Evolutionary conservation across 2,888 invertebrate species (phyloP), one percentile per base, ranked within the genome.

Genomic region (Megaustenia siamemsis): DNA sequence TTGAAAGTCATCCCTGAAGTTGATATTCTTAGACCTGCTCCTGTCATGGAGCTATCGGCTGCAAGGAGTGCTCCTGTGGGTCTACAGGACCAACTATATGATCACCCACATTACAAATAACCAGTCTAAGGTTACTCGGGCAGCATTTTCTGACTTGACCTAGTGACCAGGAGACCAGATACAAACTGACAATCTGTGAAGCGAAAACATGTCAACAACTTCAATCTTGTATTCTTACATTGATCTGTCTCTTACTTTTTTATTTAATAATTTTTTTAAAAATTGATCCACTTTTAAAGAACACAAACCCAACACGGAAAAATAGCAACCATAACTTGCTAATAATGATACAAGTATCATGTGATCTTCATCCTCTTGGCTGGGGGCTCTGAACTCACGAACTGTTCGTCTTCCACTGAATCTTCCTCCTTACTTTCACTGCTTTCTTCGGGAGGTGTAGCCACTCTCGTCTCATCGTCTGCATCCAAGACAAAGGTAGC

Each of bases 401-500:
- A 8, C 45, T 73, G 43, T 8, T 15, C 45, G 4, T 38, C 24
- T 5, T 40, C 56, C 15, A 32, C 15, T 12, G 63, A 38, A 28
- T 38, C 60, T 24, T 32, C 78, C 43, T 53, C 73, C 43, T 28
- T 35, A 56, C 21, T 63, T 71, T 45, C 43, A 53, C 53, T 43
- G 43, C 43, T 75, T 43, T 83, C 76, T 53, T 83, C 78, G n/a
- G 69, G 0, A 5, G 12, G 1, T n/a, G 38, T 63, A 15, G 49
- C 40, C 0, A 66, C 15, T 38, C 45, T 38, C 15, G 53, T 35
- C 1, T 56, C 83, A 35, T 45, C 49, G 24, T 73, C 80, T 15
- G 66, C 24, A 18, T 73, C 75, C 49, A 80, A 49, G 32, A 84
- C 69, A 71, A 75, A 84, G n/a, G 63, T 28, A 2, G 77, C 35